These are phyloP conservation scores for Mechanitis messenoides DNA, from an alignment of 2,888 invertebrate species.

Conservation along the genomic window DNA sequence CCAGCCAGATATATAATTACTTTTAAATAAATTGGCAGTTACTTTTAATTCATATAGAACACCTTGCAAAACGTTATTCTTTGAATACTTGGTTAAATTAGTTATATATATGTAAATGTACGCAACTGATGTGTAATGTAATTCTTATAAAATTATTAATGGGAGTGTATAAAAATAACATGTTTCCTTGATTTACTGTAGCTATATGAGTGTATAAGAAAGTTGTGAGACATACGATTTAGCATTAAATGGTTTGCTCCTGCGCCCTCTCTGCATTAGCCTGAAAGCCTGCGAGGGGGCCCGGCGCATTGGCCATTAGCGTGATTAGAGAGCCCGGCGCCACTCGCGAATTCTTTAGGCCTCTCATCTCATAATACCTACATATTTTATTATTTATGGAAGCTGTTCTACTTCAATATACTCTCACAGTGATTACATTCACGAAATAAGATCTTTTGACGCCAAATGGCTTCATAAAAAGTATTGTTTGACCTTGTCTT, in stretches of 20 bases:
- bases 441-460: slow-evolving; percentile 45
- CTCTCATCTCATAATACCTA: slow-evolving; percentile 74
- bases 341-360: slow-evolving; percentile 71
- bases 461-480: slow-evolving; percentile 29
- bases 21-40: slow-evolving; percentile 44
- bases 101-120: no score
- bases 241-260: slow-evolving; percentile 34
- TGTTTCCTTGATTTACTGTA: slow-evolving; percentile 18
- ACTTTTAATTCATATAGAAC: slow-evolving; percentile 29
- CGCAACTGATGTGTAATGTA: no score
- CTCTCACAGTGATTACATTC: slow-evolving; percentile 57
- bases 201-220: slow-evolving; percentile 18
- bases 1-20: slow-evolving; percentile 51
- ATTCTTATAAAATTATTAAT: no score
- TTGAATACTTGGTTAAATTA: no score
- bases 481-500: slow-evolving; percentile 7
- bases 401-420: slow-evolving; percentile 65
- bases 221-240: slow-evolving; percentile 54
- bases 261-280: slow-evolving; percentile 46
- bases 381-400: slow-evolving; percentile 76
- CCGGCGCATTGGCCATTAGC: slow-evolving; percentile 75
- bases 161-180: background rate
- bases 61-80: background rate
- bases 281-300: slow-evolving; percentile 60
- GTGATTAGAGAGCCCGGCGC: slow-evolving; percentile 70